Conservation (phyloP, 2,797 vertebrate genomes). For the Pachyuromys duprasi region DNA sequence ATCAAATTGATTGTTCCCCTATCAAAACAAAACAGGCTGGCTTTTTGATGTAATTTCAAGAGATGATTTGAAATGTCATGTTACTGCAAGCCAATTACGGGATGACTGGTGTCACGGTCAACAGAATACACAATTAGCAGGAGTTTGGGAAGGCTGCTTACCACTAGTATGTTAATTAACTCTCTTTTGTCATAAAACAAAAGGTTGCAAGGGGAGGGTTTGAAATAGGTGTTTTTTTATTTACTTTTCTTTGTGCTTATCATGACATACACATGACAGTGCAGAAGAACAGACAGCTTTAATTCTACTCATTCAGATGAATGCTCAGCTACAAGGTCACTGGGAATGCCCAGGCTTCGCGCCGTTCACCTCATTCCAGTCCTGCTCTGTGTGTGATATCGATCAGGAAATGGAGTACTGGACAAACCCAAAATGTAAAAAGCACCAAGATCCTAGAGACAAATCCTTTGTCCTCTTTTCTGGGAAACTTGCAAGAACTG, state of each 20-base stretch:
- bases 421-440: neutral
- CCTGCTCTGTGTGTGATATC: constrained; percentile 27
- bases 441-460: neutral
- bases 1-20: constrained; percentile 96
- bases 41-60: constrained; percentile 95
- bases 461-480: neutral
- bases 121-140: constrained; percentile 94
- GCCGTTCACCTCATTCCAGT: neutral
- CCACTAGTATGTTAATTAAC: constrained; percentile 93
- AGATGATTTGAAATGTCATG: constrained; percentile 97
- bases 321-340: constrained; percentile 84
- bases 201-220: constrained; percentile 87
- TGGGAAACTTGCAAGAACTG: neutral
- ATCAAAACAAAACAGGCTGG: constrained; percentile 94
- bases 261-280: constrained; percentile 87
- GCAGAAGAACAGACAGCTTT: constrained; percentile 89
- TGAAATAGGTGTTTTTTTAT: constrained; percentile 90
- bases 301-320: constrained; percentile 85
- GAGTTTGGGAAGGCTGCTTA: constrained; percentile 92
- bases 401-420: neutral
- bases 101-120: constrained; percentile 93
- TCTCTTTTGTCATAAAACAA: constrained; percentile 92
- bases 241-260: constrained; percentile 90
- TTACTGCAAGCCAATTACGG: constrained; percentile 96
- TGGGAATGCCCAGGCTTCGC: neutral